Base-by-base conservation (phyloP, 1,140 invertebrate genomes). In the Calosoma granatense region DNA sequence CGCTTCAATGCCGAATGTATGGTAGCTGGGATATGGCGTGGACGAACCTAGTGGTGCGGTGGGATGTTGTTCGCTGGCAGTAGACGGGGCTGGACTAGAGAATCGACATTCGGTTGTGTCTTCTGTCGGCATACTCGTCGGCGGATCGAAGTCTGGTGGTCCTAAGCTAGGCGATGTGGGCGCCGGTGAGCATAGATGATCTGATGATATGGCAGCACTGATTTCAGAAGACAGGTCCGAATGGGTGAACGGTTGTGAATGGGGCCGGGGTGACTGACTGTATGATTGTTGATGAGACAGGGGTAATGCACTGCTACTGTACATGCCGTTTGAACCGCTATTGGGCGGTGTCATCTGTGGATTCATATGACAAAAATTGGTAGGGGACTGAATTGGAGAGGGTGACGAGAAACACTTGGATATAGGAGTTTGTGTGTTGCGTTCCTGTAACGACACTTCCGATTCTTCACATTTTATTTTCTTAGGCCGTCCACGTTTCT, bases 401-500 rank as follows among this genome's bases (percentile, higher is more conserved):
- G 74, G 71, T 22, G 74, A 77, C 1, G 80, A 78, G 63, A 80
- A 82, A 67, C 80, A 81, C 57, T 77, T 78, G 4, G 76, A 65
- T 26, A 78, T 64, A 20, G 69, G 67, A 54, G 60, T 66, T 63
- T 60, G 67, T 59, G 62, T 62, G 60, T 65, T 66, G 54, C 64
- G 62, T 20, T 70, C 64, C 21, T 60, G 41, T 41, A 59, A 56
- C 53, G 60, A 56, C 19, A 63, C 54, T 11, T 70, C 66, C 53
- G 61, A 54, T 53, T 65, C 66, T 17, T 72, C 83, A 2, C 81
- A 76, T 59, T 85, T 79, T 1, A 90, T 82, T 70, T 92, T 93
- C 67, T 92, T 92, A 22, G 89, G 89, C 26, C 89, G 76, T 6
- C 89, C 89, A 43, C 89, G 72, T 62, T 90, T 90, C 68, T 92